Base-by-base conservation (phyloP, 2,113 vertebrate species). In the Cranoglanis bouderius region DNA sequence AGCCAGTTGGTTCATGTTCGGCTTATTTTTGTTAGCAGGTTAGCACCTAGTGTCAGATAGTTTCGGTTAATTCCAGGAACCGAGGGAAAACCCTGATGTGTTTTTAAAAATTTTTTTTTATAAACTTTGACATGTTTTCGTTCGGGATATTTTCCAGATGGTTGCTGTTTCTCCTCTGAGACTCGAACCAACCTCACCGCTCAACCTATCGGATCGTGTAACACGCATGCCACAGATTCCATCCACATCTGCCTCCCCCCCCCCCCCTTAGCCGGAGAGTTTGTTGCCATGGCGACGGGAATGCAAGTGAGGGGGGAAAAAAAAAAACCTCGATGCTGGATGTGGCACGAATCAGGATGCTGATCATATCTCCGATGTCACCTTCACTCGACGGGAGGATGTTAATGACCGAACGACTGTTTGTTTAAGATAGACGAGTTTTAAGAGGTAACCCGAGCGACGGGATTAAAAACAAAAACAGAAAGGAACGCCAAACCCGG, bases 251-350 rank as follows among this genome's bases (percentile, higher is more conserved):
- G 67, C 86, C 35, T 14, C 2, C n/a, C 18, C 1, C 7, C 0
- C 6, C 10, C 6, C 14, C 32, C 46, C 75, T 7, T 53, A 38
- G 77, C n/a, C 75, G 51, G 70, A 53, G 88, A 84, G 49, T 74
- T 57, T 85, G 90, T 91, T 90, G 84, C 82, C 90, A 90, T 91
- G 86, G 86, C 10, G 21, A 87, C 78, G 65, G 38, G 85, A 87
- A 87, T 35, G 8, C 29, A 13, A 70, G 46, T 74, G 63, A 49
- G 67, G 59, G 38, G 86, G 38, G 26, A 51, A 59, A 70, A 32
- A 63, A 67, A 61, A 55, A 55, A 2, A 9, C 72, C 84, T 74
- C 40, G 83, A 88, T 82, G 51, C 80, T 77, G 55, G 55, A 61
- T 14, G 29, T 19, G 67, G 26, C 21, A 32, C 57, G 67, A 57